Base-by-base conservation (phyloP, 2,888 invertebrate species). In the Harpalus rubripes region DNA sequence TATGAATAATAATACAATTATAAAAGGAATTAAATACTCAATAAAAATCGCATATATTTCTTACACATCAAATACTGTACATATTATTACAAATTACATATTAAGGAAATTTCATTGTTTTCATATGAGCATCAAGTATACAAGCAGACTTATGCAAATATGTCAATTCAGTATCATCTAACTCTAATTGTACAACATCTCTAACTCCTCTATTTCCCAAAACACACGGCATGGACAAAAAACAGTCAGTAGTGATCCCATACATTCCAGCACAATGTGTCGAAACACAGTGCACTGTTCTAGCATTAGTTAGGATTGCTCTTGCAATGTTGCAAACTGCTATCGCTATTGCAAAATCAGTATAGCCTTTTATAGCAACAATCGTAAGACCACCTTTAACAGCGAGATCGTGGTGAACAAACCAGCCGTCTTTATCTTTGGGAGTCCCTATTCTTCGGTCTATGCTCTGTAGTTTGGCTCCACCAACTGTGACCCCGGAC, bases 321-420 rank as follows among this genome's bases (percentile, higher is more conserved):
- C 94, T 92, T 12, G 94, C 93, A 61, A 98, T 91, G 86, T 95
- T 93, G 0, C 96, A 93, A 6, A 95, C 93, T 88, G 96, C 96
- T 61, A 97, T 92, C 1, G 97, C 97, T 87, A 97, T 96, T 10
- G 97, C 97, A 97, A 97, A 97, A 26, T 96, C 96, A 0, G 97
- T 98, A 92, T 97, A 97, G 2, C 97, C 97, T 44, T 84, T 84
- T n/a, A 63, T 1, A 7, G 7, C 15, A 0, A 41, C 1, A 1
- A 84, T 16, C 2, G 7, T 32, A 0, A 15, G 15, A n/a, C 63
- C 84, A 32, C 10, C 22, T 44, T 22, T n/a, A 0, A 84, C 16
- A 7, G 72, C 59, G 32, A 58, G 39, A 8, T 82, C 22, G 26
- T 82, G 72, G 16, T 96, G 91, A 39, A 95, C 93, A 86, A 93